Evolutionary conservation across 53 echinoderm and acorn worm genomes (phyloP).

Genomic region (Astropecten irregularis): DNA sequence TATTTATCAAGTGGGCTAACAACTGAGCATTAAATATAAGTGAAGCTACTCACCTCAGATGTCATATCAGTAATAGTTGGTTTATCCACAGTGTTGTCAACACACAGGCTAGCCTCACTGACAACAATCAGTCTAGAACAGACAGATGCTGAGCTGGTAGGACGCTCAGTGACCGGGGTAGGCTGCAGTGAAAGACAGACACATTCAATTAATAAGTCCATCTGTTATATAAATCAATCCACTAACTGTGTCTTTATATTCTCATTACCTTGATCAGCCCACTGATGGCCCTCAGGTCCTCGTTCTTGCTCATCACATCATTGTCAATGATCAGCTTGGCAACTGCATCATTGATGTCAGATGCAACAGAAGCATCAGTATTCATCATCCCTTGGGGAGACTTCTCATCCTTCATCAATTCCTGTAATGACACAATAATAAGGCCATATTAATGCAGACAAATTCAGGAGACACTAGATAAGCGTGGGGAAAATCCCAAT

Average conservation of each 20-base stretch:
- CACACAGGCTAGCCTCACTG: not conserved
- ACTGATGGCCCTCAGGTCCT: conserved; percentile 21
- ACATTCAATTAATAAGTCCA: too few species aligned
- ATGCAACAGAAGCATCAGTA: conserved; percentile 5
- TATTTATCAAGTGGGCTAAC: too few species aligned
- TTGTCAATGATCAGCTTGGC: conserved; percentile 6
- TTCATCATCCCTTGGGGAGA: not conserved
- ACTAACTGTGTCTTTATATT: too few species aligned
- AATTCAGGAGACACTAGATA: too few species aligned
- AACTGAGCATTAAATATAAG: too few species aligned
- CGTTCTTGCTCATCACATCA: conserved; percentile 16
- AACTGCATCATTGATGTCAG: conserved; percentile 17
- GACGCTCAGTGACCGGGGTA: conserved; percentile 18
- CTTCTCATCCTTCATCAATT: not conserved
- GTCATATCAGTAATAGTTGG: not conserved
- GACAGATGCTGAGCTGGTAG: conserved; percentile 28
- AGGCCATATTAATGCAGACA: too few species aligned
- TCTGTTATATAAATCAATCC: too few species aligned
- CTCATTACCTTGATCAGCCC: conserved; percentile 17
- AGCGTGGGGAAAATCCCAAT: too few species aligned
- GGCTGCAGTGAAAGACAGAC: not conserved
- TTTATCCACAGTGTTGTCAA: conserved; percentile 21
- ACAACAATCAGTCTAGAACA: conserved; percentile 26
- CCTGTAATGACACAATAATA: not conserved
- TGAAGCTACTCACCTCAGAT: too few species aligned